Base-by-base conservation (phyloP, 2,888 invertebrate genomes). In the Apamea epomidion region DNA sequence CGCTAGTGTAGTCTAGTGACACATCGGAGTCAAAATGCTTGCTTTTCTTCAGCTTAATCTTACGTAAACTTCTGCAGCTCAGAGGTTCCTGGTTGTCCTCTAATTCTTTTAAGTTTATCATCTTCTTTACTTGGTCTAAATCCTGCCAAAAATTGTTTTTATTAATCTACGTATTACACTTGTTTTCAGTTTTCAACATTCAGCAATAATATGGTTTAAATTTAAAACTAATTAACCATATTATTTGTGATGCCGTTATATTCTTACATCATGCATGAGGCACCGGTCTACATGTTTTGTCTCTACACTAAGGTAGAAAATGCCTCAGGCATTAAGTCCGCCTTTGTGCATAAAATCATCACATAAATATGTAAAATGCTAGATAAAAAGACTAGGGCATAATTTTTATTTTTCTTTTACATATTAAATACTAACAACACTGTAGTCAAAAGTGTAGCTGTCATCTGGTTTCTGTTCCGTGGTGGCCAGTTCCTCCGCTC, bases 1-100 rank as follows among this genome's bases (percentile, higher is more conserved):
- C 96, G 74, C 97, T 97, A 78, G 92, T 93, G n/a, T 91, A 90
- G 16, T 96, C 93, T n/a, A 96, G 88, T 0, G 96, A 93, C 29
- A 97, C 93, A 45, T 93, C 87, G 0, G 94, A 94, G 68, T 94
- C 92, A 79, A 96, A 97, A 84, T 97, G 96, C 29, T 89, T 89
- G 84, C 94, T 95, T 42, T 87, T 88, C 12, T 88, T 87, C 14
- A 96, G 86, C n/a, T 91, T 91, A 32, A 95, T 89, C 79, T 93
- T 94, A 68, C 93, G 89, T 29, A 93, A 83, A 85, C 91, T 94
- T 81, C 92, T 93, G 78, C 97, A 97, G 60, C 83, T 92, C 42
- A 92, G 86, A 16, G 93, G 92, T 8, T 92, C 83, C 83, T 93
- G 92, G 51, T 89, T 91, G 2, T 90, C 83, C 67, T 90, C 90